Percentiles rank a stretch among this genome's conserved stretches.
Conservation (phyloP, 1,140 invertebrate genomes). For the Cherax destructor region DNA sequence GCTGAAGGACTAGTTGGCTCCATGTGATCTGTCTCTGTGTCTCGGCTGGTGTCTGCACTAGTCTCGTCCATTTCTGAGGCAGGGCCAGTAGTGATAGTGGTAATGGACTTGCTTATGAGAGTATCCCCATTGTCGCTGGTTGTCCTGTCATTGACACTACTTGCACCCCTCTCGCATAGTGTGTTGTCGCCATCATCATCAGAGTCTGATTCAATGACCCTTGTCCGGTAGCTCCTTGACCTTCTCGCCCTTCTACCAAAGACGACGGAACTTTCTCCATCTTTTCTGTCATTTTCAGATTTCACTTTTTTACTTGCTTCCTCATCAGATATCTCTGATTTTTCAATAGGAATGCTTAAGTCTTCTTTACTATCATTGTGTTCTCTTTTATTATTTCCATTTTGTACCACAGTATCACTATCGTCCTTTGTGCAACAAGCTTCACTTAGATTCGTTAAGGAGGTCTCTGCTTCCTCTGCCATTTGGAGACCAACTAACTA, state of each 20-base stretch:
- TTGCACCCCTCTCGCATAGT: background rate
- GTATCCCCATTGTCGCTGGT: background rate
- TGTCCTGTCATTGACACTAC: background rate
- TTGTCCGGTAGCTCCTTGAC: conserved; percentile 1
- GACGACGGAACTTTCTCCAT: conserved; percentile 12
- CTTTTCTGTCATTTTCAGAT: background rate
- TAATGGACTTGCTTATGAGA: background rate
- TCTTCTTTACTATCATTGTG: background rate
- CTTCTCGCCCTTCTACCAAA: background rate
- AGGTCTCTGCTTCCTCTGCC: conserved; percentile 29
- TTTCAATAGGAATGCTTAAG: background rate
- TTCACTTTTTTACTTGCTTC: conserved; percentile 16
- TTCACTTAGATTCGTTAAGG: background rate
- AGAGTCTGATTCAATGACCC: conserved; percentile 6
- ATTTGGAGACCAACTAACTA: conserved; percentile 20
- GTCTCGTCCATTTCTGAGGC: conserved; percentile 34
- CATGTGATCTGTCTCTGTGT: conserved; percentile 48
- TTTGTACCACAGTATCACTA: background rate
- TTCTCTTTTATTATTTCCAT: conserved; percentile 2
- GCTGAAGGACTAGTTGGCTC: conserved; percentile 37
- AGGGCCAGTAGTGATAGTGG: background rate
- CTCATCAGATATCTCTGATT: conserved; percentile 2
- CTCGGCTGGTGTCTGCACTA: conserved; percentile 40
- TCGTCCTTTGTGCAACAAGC: conserved; percentile 19
- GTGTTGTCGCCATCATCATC: conserved; percentile 17